Base-by-base conservation (phyloP, 2,113 vertebrate genomes). In the Microtus pennsylvanicus region DNA sequence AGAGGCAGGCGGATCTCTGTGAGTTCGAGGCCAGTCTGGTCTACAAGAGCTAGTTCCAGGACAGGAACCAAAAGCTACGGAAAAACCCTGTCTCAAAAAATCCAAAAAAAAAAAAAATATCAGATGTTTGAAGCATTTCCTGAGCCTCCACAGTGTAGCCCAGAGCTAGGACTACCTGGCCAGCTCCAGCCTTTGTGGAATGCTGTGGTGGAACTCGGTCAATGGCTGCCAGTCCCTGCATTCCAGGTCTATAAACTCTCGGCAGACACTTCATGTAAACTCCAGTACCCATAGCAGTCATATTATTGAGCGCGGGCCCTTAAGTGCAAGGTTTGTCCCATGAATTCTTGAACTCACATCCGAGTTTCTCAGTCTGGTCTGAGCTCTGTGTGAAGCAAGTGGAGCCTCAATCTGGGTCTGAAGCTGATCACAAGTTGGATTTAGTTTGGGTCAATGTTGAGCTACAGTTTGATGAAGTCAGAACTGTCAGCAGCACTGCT, bases 401-500 rank as follows among this genome's bases (percentile, higher is more conserved):
- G 78, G 97, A 96, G 88, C 94, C 87, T 55, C 50, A 90, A 61
- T 65, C 14, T 0, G 30, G 26, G 30, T 42, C 50, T 92, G 97
- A 97, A 95, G 96, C 97, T 98, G 96, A 91, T 97, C 97, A 80
- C 65, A 94, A 95, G 90, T 86, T 85, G 93, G 75, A 94, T 97
- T 96, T 90, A 19, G 52, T 77, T 81, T 50, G 89, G 94, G 94
- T 95, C 94, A 97, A 93, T 61, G 93, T 92, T 91, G 93, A 96
- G 93, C 76, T 92, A 94, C 96, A 94, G 82, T 80, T 88, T 72
- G 89, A 82, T 94, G 96, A 97, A 98, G 96, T 77, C 14, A 77
- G 58, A 94, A 42, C n/a, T 96, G 96, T 97, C 97, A 92, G 94
- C 50, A 97, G 94, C 87, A 94, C 19, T 87, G 26, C 89, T 96